Evolutionary conservation across 2,888 invertebrate species (phyloP), one percentile per base, ranked within the genome.

Genomic region (Athrips mouffetella): DNA sequence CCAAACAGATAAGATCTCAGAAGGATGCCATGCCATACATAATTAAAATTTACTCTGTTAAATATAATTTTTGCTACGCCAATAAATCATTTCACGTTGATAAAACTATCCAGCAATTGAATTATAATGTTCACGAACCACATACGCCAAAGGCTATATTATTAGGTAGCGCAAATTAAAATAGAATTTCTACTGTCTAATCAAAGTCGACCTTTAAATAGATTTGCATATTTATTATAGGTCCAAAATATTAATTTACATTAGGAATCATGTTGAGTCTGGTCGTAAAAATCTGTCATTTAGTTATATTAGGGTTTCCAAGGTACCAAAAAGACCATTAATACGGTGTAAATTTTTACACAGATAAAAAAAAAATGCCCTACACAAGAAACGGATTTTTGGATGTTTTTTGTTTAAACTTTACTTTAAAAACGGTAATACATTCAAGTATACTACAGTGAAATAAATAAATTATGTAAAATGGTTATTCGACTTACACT

Each of bases 171-270:
- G 15, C 41, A 47, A 30, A 30, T 40, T 40, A 40, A 23, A 23
- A 23, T 37, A 20, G 40, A 44, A 44, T 40, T 46, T 30, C 27
- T 31, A 25, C 41, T 45, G 45, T 33, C 40, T 33, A 46, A 49
- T 49, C 49, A 49, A 49, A 49, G 45, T 27, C 31, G 49, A 46
- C 49, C 49, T 49, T 49, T 49, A 39, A 16, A 30, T 5, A 31
- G 3, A 49, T 49, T 49, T 41, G 41, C 45, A 49, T 49, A 49
- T 33, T 31, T 20, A 46, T 25, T 37, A 16, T 37, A 42, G n/a
- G 39, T 15, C 29, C 30, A 30, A 42, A 29, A 29, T 42, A 29
- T 42, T 10, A 39, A 10, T 39, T 11, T 20, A 35, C 18, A 21
- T 39, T 39, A 11, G 39, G 11, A 21, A 39, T 21, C 39, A 39